A percentile compares a stretch with the other conserved stretches of the same genome.
Evolutionary conservation across 2,113 vertebrate species (phyloP).

Genomic region (Dipodomys ordii): DNA sequence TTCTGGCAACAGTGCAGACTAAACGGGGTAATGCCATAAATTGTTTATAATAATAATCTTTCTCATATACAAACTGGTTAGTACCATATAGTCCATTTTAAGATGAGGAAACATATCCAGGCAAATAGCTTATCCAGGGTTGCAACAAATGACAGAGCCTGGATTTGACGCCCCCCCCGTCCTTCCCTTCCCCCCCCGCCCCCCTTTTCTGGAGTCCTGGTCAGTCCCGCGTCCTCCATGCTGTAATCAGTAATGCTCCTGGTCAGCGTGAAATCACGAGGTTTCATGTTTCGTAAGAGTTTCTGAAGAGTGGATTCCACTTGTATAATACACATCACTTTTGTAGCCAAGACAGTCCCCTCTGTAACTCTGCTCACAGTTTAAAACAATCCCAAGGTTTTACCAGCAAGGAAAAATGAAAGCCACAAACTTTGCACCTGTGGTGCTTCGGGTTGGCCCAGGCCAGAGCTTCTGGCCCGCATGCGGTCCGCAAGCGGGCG

Average conservation of each 20-base stretch:
- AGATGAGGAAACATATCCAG: not conserved
- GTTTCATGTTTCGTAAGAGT: not conserved
- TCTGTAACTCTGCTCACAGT: not conserved
- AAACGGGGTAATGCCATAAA: not conserved
- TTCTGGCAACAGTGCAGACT: not conserved
- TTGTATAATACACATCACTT: not conserved
- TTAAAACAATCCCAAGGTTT: not conserved
- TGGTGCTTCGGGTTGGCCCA: fast-evolving
- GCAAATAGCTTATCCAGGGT: not conserved
- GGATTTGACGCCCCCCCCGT: not conserved
- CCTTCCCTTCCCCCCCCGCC: not conserved
- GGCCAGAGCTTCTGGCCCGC: not conserved
- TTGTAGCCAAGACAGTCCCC: not conserved
- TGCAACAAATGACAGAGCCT: not conserved
- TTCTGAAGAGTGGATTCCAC: not conserved
- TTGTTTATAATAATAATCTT: not conserved
- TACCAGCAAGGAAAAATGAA: not conserved
- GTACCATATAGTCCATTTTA: not conserved
- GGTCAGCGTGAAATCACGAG: not conserved
- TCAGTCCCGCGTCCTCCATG: not conserved
- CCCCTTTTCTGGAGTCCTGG: not conserved
- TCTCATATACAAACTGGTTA: not conserved
- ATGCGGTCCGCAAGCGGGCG: fast-evolving
- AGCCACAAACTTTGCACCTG: too few relatives aligned
- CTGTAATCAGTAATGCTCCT: not conserved